Conservation (phyloP, 2,888 invertebrate species). For the Galeruca laticollis region DNA sequence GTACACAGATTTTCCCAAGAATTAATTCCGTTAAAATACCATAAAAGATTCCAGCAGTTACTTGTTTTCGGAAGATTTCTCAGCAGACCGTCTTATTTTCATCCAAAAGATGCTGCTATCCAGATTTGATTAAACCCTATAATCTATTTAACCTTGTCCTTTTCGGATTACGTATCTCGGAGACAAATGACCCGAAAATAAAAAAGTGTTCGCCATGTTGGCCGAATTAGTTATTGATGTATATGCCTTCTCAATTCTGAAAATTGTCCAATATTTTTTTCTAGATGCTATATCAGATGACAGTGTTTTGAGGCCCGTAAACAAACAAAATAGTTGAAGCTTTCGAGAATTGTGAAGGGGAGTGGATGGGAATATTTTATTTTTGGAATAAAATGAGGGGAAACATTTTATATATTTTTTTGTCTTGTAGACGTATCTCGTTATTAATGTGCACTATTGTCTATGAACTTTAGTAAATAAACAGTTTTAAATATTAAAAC, state of each 20-base stretch:
- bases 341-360: constrained; percentile 1
- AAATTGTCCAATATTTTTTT: constrained; percentile 36
- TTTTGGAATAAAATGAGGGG: background rate
- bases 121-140: constrained; percentile 25
- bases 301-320: constrained; percentile 27
- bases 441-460: too few relatives aligned
- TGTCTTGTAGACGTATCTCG: background rate
- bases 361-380: constrained; percentile 8
- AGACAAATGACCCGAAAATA: constrained; percentile 37
- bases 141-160: constrained; percentile 35
- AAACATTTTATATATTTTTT: background rate
- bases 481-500: too few relatives aligned
- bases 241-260: constrained; percentile 28
- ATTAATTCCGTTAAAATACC: too few relatives aligned
- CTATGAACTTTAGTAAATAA: too few relatives aligned
- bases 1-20: too few relatives aligned
- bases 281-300: constrained; percentile 11
- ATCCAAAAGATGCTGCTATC: background rate
- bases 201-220: constrained; percentile 32
- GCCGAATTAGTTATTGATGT: constrained; percentile 36
- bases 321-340: constrained; percentile 28
- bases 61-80: too few relatives aligned
- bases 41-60: too few relatives aligned
- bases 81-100: too few relatives aligned
- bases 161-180: constrained; percentile 32